These are phyloP conservation scores for Lissonota sp. DNA, from an alignment of 2,888 invertebrate genomes.

Conservation along the genomic window DNA sequence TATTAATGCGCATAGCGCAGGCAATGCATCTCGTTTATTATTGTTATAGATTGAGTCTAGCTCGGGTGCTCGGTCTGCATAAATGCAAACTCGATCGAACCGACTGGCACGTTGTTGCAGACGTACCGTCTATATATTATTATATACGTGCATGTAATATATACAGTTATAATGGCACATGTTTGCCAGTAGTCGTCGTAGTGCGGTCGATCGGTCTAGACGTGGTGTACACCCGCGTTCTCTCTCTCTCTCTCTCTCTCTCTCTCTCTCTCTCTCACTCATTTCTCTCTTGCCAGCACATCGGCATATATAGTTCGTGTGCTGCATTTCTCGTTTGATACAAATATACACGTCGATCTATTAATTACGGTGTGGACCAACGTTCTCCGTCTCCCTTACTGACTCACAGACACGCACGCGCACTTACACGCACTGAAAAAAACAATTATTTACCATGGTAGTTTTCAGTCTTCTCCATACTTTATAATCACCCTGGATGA, in stretches of 20 bases:
- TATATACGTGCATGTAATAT: conserved; percentile 57
- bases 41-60: conserved; percentile 52
- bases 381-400: conserved; percentile 39
- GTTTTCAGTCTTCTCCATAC: no score
- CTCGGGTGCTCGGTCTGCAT: conserved; percentile 34
- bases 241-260: conserved; percentile 39
- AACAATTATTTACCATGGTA: no score
- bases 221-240: conserved; percentile 72
- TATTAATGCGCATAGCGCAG: conserved; percentile 47
- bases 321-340: conserved; percentile 66
- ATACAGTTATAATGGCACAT: conserved; percentile 52
- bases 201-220: conserved; percentile 79
- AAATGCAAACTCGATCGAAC: conserved; percentile 52
- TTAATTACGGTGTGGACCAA: conserved; percentile 61
- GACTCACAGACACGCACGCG: conserved; percentile 7
- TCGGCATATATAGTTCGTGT: conserved; percentile 40
- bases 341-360: conserved; percentile 75
- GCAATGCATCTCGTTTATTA: conserved; percentile 55
- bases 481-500: no score
- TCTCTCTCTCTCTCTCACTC: conserved; percentile 31
- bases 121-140: conserved; percentile 10
- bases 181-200: conserved; percentile 60
- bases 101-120: conserved; percentile 57
- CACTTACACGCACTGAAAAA: not conserved
- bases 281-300: conserved; percentile 26